Evolutionary conservation across 2,888 invertebrate genomes (phyloP).

Genomic region (Thymelicus acteon): DNA sequence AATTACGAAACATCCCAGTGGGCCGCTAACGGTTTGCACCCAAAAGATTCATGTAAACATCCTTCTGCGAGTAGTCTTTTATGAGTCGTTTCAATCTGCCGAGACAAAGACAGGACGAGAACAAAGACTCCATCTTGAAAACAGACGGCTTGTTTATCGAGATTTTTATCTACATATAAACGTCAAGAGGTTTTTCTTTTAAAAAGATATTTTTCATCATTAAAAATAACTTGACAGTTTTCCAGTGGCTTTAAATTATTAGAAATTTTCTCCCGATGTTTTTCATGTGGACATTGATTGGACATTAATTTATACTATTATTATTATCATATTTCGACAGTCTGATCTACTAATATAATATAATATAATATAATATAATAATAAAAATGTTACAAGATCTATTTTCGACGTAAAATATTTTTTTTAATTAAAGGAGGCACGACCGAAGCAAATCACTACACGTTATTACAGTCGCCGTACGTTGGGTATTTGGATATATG

Average conservation of each 20-base stretch:
- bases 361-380: no score
- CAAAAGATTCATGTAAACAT: conserved; percentile 9
- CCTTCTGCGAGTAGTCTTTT: conserved; percentile 6
- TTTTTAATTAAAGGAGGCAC: no score
- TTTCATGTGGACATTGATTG: no score
- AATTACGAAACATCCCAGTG: neutral
- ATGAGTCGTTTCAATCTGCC: conserved; percentile 1
- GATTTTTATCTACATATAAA: conserved; percentile 13
- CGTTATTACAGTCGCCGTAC: no score
- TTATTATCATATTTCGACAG: no score
- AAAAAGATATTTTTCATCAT: neutral
- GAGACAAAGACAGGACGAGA: conserved; percentile 20
- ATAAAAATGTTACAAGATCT: no score
- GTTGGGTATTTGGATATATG: no score
- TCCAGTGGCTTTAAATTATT: neutral
- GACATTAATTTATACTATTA: no score
- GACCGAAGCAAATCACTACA: no score
- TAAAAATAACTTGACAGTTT: neutral
- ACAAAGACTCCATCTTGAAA: conserved; percentile 15
- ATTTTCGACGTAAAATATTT: no score
- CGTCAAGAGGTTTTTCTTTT: neutral
- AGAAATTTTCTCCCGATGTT: neutral
- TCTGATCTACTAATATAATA: no score
- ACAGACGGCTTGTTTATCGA: conserved; percentile 16
- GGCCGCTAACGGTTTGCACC: neutral